Conservation (phyloP, 2,888 invertebrate species). For the Hyposoter dolosus region DNA sequence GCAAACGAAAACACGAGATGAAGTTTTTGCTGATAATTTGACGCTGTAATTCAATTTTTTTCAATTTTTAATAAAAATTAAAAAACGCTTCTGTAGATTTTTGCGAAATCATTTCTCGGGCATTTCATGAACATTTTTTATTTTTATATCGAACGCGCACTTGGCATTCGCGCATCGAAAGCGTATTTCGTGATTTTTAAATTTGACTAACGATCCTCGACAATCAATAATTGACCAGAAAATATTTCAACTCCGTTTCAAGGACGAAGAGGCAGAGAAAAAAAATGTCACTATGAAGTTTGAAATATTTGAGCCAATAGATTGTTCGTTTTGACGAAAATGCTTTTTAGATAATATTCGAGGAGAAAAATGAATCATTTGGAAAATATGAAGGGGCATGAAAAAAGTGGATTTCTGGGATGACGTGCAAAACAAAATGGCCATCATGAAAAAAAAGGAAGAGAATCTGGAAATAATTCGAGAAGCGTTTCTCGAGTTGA, state of each 20-base stretch:
- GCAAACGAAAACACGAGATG: not conserved
- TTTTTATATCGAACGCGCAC: not conserved
- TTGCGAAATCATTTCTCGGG: not conserved
- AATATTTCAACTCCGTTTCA: too few relatives aligned
- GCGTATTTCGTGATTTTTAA: not conserved
- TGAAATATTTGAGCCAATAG: not conserved
- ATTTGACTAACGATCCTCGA: not conserved
- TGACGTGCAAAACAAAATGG: conserved; percentile 57
- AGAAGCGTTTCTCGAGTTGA: conserved; percentile 75
- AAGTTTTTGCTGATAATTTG: not conserved
- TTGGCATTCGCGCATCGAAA: not conserved
- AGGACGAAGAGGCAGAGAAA: too few relatives aligned
- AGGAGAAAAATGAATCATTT: conserved; percentile 3
- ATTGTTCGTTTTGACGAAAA: not conserved
- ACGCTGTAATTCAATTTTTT: not conserved
- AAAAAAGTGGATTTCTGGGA: not conserved
- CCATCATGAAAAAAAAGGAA: conserved; percentile 62
- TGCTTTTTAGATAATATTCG: not conserved
- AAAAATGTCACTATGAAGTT: not conserved
- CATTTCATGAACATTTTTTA: not conserved
- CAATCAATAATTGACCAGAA: too few relatives aligned
- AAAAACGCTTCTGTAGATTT: not conserved
- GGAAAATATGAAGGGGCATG: conserved; percentile 22
- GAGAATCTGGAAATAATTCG: conserved; percentile 72
- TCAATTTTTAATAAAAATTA: not conserved